phyloP scores from a whole-genome alignment of 1,140 invertebrate species.

The Drosophila pruinosa region DNA sequence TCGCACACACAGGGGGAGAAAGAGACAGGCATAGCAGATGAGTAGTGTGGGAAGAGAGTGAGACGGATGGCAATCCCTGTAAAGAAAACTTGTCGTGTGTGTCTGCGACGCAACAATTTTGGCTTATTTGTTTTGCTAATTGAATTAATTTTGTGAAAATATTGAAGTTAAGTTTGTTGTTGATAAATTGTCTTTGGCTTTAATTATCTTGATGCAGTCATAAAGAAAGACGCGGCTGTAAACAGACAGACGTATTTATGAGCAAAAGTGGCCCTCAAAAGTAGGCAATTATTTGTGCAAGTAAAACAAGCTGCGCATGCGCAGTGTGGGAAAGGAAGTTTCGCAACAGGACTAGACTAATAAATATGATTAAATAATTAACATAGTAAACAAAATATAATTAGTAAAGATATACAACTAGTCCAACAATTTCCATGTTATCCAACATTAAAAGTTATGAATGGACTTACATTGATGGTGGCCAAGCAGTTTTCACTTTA shows the following conservation, averaged over 20 bases:
- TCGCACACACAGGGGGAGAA: conserved; percentile 8
- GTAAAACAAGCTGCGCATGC: conserved; percentile 3
- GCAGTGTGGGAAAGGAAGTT: neutral
- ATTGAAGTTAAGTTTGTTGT: conserved; percentile 32
- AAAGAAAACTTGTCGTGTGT: conserved; percentile 1
- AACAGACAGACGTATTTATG: neutral
- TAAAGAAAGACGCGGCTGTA: neutral
- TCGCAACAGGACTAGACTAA: neutral
- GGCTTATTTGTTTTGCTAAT: conserved; percentile 55
- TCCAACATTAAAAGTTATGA: too few species aligned
- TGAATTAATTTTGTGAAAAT: conserved; percentile 60
- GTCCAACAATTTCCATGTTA: too few species aligned
- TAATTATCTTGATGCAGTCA: conserved; percentile 17
- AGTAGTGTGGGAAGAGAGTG: too few species aligned
- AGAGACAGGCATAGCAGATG: neutral
- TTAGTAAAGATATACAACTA: neutral
- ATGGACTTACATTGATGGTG: neutral
- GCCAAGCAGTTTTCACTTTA: neutral
- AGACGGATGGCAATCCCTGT: neutral
- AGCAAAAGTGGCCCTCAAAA: neutral
- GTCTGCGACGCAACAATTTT: conserved; percentile 21
- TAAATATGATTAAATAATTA: neutral
- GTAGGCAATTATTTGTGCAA: conserved; percentile 3
- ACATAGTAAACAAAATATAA: neutral
- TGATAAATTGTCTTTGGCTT: conserved; percentile 9